Conservation (phyloP, 2,888 invertebrate genomes). For the Clistopyga incitator region DNA sequence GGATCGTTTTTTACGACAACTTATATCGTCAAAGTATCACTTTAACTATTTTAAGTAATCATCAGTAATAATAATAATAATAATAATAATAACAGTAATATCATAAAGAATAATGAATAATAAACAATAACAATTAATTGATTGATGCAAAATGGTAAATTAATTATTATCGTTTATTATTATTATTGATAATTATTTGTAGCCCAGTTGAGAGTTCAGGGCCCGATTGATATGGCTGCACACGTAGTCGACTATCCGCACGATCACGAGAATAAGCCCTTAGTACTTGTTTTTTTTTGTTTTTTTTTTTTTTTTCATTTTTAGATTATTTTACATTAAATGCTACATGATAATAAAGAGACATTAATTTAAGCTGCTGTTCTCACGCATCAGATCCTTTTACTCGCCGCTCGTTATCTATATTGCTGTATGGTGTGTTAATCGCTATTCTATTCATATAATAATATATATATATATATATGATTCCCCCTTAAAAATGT, state of each 20-base stretch:
- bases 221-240: slow-evolving; percentile 64
- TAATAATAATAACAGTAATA: neutral
- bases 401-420: slow-evolving; percentile 49
- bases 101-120: neutral
- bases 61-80: neutral
- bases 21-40: neutral
- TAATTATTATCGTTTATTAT: slow-evolving; percentile 21
- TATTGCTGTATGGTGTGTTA: slow-evolving; percentile 61
- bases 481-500: slow-evolving; percentile 55
- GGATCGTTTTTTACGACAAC: neutral
- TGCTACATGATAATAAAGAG: slow-evolving; percentile 47
- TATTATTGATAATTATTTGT: slow-evolving; percentile 21
- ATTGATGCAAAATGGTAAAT: slow-evolving; percentile 27
- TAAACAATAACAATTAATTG: neutral
- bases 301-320: slow-evolving; percentile 22
- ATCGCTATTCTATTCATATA: slow-evolving; percentile 34
- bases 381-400: slow-evolving; percentile 48
- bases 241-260: slow-evolving; percentile 37
- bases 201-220: slow-evolving; percentile 43
- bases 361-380: slow-evolving; percentile 59
- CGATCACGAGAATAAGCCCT: slow-evolving; percentile 27
- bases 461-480: slow-evolving; percentile 52
- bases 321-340: slow-evolving; percentile 40
- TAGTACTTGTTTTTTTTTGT: slow-evolving; percentile 13
- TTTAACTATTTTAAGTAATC: neutral